Evolutionary conservation across 2,888 invertebrate genomes (phyloP).

Genomic region (Epirrhoe tristata): DNA sequence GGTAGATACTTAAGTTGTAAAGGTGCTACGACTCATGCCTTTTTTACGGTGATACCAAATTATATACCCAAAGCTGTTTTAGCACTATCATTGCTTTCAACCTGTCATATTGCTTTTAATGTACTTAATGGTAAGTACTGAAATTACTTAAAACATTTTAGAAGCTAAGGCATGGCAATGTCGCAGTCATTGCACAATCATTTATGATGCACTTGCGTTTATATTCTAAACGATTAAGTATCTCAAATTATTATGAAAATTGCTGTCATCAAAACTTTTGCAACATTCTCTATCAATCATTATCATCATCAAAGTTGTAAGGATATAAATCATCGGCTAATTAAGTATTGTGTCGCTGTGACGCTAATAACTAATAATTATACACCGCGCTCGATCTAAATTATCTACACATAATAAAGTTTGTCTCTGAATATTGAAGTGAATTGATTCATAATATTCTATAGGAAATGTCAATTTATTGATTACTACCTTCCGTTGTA

Average conservation of each 20-base stretch:
- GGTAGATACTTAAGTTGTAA: too few species aligned
- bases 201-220: not conserved
- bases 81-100: too few species aligned
- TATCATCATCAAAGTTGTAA: constrained; percentile 27
- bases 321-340: constrained; percentile 45
- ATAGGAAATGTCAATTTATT: not conserved
- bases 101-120: too few species aligned
- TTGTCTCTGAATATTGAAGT: constrained; percentile 2
- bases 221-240: constrained; percentile 15
- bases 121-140: too few species aligned
- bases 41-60: too few species aligned
- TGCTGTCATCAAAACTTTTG: not conserved
- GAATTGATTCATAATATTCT: not conserved
- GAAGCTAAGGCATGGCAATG: not conserved
- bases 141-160: too few species aligned
- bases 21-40: too few species aligned
- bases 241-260: not conserved
- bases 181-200: not conserved
- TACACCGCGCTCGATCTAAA: constrained; percentile 29
- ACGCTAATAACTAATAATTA: constrained; percentile 50
- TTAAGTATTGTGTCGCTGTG: constrained; percentile 47
- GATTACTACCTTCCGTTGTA: too few species aligned
- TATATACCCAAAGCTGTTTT: too few species aligned
- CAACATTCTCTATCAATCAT: constrained; percentile 19
- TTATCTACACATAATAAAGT: constrained; percentile 30